Base-by-base conservation (phyloP, 2,113 vertebrate genomes). In the Carlito syrichta region DNA sequence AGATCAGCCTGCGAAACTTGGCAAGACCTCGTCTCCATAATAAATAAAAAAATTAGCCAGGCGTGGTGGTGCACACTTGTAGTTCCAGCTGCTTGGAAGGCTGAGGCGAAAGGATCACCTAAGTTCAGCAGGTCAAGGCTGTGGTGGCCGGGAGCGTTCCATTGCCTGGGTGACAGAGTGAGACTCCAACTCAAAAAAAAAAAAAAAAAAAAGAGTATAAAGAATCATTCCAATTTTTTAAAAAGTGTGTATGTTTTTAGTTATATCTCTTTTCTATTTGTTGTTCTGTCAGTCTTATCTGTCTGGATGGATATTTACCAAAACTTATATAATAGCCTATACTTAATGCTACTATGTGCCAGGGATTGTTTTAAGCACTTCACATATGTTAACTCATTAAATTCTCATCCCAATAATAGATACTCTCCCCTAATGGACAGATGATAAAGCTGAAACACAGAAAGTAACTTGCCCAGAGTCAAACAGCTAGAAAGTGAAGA, bases 261-360 rank as follows among this genome's bases (percentile, higher is more conserved):
- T 60, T 50, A 45, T 11, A 60, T 13, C 0, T 8, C 25, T 86
- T 91, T 76, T 78, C 48, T 86, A 38, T 16, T 23, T 50, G 35
- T 54, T 25, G 40, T 32, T 90, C 27, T 30, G 48, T 69, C 52
- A 90, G 30, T 48, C 63, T 88, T 76, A 45, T 17, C 9, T 76
- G 20, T 95, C 22, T 92, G 60, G 74, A 73, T 86, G 60, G 12
- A 43, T 52, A 58, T 74, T 79, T 94, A 68, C 58, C 58, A 94
- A 89, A 95, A 94, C 25, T 40, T n/a, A n/a, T n/a, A 76, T 68
- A 87, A 78, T 69, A 89, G 54, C 60, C 94, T 89, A 78, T 12
- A 35, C 13, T 78, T 86, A 74, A 68, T 62, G 83, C 89, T 56
- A 78, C 14, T 62, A 20, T 9, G 62, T 66, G 32, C 32, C 58